Conservation (phyloP, 2,113 vertebrate genomes). For the Perca flavescens region DNA sequence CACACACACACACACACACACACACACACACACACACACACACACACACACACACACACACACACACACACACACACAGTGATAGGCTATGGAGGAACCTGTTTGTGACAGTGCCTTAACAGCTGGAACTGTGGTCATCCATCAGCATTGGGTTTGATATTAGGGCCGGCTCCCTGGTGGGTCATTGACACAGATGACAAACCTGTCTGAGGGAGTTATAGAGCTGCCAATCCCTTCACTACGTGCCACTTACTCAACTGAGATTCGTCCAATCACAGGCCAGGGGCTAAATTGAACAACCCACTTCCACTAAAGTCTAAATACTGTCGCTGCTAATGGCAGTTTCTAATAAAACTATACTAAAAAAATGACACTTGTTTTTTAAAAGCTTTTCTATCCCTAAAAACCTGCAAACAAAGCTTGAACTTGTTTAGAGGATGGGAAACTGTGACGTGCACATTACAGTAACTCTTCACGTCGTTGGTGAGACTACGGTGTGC, state of each 20-base stretch:
- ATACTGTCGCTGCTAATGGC: constrained; percentile 16
- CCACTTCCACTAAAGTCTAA: constrained; percentile 47
- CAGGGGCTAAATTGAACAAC: constrained; percentile 51
- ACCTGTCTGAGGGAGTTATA: constrained; percentile 80
- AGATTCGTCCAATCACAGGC: constrained; percentile 69
- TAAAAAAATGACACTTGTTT: constrained; percentile 34
- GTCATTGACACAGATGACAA: constrained; percentile 83
- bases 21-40: neutral
- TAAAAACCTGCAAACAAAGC: constrained; percentile 28
- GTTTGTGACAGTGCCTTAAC: constrained; percentile 78
- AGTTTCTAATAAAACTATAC: constrained; percentile 54
- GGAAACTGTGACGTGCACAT: constrained; percentile 43
- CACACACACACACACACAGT: constrained; percentile 39
- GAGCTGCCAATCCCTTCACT: constrained; percentile 74
- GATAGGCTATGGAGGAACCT: constrained; percentile 67
- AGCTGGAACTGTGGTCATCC: constrained; percentile 79
- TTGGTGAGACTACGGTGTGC: constrained; percentile 55
- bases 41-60: constrained; percentile 43
- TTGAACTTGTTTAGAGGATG: constrained; percentile 31
- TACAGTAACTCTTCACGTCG: constrained; percentile 51
- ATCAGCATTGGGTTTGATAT: constrained; percentile 81
- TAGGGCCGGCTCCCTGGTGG: constrained; percentile 76
- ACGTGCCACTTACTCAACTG: constrained; percentile 56
- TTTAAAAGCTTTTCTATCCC: neutral
- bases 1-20: neutral